Conservation (phyloP, 2,113 vertebrate genomes). For the Vicugna pacos region DNA sequence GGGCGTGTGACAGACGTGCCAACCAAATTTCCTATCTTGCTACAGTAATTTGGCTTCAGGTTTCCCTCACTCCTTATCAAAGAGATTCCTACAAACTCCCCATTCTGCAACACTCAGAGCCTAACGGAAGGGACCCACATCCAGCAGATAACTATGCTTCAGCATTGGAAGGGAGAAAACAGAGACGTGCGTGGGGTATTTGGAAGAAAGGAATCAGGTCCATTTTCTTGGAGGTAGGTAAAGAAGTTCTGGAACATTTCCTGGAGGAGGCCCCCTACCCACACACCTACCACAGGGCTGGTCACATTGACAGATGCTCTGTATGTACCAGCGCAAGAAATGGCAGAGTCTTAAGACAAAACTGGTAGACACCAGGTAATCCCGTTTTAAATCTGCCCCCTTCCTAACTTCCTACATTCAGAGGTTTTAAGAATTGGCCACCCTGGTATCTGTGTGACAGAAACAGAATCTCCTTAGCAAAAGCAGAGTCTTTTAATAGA, state of each 20-base stretch:
- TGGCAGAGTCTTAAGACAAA: background rate
- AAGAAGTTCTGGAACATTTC: background rate
- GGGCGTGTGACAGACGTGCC: background rate
- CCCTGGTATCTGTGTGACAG: background rate
- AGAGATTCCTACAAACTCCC: background rate
- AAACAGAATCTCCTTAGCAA: background rate
- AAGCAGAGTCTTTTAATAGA: conserved; percentile 42
- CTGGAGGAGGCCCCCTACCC: background rate
- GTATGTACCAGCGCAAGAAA: background rate
- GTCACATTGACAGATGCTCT: background rate
- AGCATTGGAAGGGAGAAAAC: background rate
- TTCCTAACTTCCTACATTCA: background rate
- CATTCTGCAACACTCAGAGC: background rate
- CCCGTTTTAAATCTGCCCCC: background rate
- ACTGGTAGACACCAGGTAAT: background rate
- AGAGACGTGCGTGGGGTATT: background rate
- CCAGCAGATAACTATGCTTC: background rate
- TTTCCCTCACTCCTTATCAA: background rate
- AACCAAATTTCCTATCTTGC: background rate
- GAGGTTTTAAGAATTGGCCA: background rate
- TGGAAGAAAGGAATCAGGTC: background rate
- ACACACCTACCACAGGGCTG: background rate
- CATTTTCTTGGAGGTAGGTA: background rate
- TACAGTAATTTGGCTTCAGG: background rate
- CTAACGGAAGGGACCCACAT: background rate